Evolutionary conservation across 1,140 invertebrate species (phyloP), one percentile per base, ranked within the genome.

Genomic region (Apocrypta bakeri): DNA sequence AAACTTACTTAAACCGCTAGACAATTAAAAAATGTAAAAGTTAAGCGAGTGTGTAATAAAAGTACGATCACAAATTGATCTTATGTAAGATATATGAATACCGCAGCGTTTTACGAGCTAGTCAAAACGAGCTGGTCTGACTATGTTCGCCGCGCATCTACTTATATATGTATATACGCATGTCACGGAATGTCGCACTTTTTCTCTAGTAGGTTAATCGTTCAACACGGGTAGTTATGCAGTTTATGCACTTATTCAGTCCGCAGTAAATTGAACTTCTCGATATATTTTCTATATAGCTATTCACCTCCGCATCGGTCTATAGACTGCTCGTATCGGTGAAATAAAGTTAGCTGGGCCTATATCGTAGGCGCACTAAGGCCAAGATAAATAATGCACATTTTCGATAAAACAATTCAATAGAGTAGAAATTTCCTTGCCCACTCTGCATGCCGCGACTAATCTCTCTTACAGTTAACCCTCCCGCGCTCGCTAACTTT

Each of bases 401-500:
- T 56, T 56, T 56, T 21, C 48, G 48, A 56, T 56, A 56, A 56
- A 56, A 56, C 48, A 56, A 56, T 56, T 17, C 48, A n/a, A n/a
- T n/a, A n/a, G n/a, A n/a, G n/a, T n/a, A n/a, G n/a, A n/a, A n/a
- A n/a, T n/a, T 56, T 21, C 48, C 6, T 17, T 56, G 14, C 14
- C 48, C 48, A 56, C 17, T 56, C 48, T n/a, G 48, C 48, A 56
- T 56, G n/a, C 48, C 48, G 48, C 48, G 48, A 56, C 48, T 56
- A 56, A 56, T 56, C 48, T 56, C 48, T 21, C n/a, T 66, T 66
- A 66, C 63, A 66, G 63, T 77, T 77, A 77, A 56, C 17, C 48
- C 48, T 21, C 48, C 48, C 48, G 48, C 48, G 48, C 40, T 42
- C 40, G 74, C 64, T 42, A 66, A 21, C 31, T 77, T 33, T 77